These are phyloP conservation scores for Nephila pilipes DNA, from an alignment of 1,140 invertebrate species.

Conservation along the genomic window DNA sequence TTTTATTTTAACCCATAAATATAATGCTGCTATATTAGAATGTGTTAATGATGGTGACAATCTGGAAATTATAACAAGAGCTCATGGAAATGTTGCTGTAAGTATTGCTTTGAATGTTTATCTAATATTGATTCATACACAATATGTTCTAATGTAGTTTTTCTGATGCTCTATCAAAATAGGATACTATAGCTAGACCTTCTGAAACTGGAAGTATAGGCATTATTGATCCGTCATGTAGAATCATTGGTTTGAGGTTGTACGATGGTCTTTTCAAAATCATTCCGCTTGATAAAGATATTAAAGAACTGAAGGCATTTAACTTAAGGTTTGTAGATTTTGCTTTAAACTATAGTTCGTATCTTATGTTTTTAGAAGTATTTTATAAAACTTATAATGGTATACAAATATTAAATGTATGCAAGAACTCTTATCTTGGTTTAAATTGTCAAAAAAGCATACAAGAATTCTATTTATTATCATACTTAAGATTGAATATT, in stretches of 20 bases:
- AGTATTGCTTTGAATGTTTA: constrained; percentile 79
- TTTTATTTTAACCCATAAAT: constrained; percentile 95
- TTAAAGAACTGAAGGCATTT: constrained; percentile 95
- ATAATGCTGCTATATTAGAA: constrained; percentile 98
- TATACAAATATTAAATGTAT: too few species aligned
- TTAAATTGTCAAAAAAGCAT: too few species aligned
- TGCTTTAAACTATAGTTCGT: too few species aligned
- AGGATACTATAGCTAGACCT: constrained; percentile 82
- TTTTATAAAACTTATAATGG: too few species aligned
- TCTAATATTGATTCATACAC: neutral
- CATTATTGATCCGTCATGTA: constrained; percentile 96
- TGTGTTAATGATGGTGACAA: constrained; percentile 87
- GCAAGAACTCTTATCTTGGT: too few species aligned
- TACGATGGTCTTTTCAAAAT: constrained; percentile 99
- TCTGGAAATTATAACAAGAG: constrained; percentile 96
- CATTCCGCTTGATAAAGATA: constrained; percentile 89
- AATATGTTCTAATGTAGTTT: neutral
- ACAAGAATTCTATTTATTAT: too few species aligned
- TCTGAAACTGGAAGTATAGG: constrained; percentile 84
- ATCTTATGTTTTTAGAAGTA: too few species aligned
- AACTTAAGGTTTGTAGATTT: constrained; percentile 87
- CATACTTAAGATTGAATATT: too few species aligned
- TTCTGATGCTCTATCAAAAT: neutral
- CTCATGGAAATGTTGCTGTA: constrained; percentile 97
- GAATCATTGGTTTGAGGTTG: constrained; percentile 95